These are phyloP conservation scores for Huso huso DNA, from an alignment of 2,797 vertebrate species.

Conservation along the genomic window DNA sequence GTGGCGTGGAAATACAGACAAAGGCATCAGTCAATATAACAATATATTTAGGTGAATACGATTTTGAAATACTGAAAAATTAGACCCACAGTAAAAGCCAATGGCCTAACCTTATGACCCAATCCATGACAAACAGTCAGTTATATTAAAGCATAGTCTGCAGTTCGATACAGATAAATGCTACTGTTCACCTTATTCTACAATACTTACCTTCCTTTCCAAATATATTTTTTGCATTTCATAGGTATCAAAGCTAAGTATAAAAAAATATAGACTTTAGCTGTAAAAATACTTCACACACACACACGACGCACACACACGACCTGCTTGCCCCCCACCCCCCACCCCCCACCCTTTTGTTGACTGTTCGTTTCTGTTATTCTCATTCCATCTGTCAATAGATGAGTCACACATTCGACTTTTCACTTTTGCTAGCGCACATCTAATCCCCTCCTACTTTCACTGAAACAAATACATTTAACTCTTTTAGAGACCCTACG, in stretches of 20 bases:
- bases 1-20: too few relatives aligned
- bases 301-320: conserved; percentile 10
- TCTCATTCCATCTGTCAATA: conserved; percentile 78
- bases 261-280: conserved; percentile 34
- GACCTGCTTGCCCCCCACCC: conserved; percentile 38
- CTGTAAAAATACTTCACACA: conserved; percentile 77
- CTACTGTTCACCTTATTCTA: too few relatives aligned
- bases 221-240: too few relatives aligned
- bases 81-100: too few relatives aligned
- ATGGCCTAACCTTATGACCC: too few relatives aligned
- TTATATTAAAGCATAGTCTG: too few relatives aligned
- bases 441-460: conserved; percentile 76
- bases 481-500: conserved; percentile 42
- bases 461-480: conserved; percentile 76
- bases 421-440: conserved; percentile 74
- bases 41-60: too few relatives aligned
- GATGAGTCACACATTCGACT: conserved; percentile 64
- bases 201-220: too few relatives aligned
- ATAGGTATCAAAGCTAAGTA: neutral
- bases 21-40: too few relatives aligned
- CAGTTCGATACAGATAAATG: too few relatives aligned
- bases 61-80: too few relatives aligned
- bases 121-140: too few relatives aligned
- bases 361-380: conserved; percentile 75
- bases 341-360: conserved; percentile 48